Conservation (phyloP, 1,140 invertebrate species). For the Cotesia vestalis region DNA sequence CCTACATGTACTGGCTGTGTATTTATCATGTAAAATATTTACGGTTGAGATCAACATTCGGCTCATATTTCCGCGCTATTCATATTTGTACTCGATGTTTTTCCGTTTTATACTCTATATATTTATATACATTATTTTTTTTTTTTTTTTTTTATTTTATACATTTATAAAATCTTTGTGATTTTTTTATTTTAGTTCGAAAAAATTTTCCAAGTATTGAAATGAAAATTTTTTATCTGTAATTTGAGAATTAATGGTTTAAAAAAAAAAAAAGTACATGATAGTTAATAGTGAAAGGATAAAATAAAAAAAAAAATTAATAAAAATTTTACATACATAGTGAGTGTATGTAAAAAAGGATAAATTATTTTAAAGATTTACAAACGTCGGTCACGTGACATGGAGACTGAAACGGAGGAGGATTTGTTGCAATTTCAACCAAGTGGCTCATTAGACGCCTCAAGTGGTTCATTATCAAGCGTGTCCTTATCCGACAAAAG, state of each 20-base stretch:
- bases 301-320: background rate
- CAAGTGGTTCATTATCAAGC: slow-evolving; percentile 72
- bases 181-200: background rate
- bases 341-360: slow-evolving; percentile 4
- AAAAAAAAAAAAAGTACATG: too few relatives aligned
- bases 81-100: slow-evolving; percentile 35
- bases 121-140: slow-evolving; percentile 15
- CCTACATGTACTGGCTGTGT: background rate
- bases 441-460: slow-evolving; percentile 66
- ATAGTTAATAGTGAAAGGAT: too few relatives aligned
- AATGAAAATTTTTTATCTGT: slow-evolving; percentile 3
- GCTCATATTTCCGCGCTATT: slow-evolving; percentile 33
- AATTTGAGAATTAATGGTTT: background rate
- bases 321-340: background rate
- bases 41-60: slow-evolving; percentile 27
- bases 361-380: slow-evolving; percentile 71
- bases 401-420: slow-evolving; percentile 79
- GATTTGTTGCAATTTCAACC: slow-evolving; percentile 70
- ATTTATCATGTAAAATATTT: slow-evolving; percentile 35
- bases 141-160: slow-evolving; percentile 31
- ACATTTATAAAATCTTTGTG: background rate
- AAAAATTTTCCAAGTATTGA: background rate
- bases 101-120: slow-evolving; percentile 18
- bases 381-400: slow-evolving; percentile 80
- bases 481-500: slow-evolving; percentile 79